These are phyloP conservation scores for Pelmatolapia mariae DNA, from an alignment of 2,113 vertebrate genomes.

Conservation along the genomic window DNA sequence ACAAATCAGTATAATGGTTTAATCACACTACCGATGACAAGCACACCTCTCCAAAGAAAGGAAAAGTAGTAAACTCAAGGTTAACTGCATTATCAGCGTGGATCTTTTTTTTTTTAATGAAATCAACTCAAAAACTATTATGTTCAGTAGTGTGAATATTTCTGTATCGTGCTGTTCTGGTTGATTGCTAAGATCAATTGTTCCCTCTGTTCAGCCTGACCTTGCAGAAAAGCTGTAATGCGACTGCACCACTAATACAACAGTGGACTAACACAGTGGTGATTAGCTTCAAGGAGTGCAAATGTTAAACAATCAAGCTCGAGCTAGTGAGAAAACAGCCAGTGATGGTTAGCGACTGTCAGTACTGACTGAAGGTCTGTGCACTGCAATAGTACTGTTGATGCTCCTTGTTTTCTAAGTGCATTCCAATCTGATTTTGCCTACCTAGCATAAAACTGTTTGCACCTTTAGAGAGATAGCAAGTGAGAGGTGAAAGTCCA, in stretches of 20 bases:
- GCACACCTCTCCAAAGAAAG: neutral
- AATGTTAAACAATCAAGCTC: neutral
- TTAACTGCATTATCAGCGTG: neutral
- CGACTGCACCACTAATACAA: neutral
- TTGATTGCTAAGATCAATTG: neutral
- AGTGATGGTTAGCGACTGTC: neutral
- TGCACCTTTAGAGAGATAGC: neutral
- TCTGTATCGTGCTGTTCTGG: neutral
- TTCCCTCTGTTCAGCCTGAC: neutral
- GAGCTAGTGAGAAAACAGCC: neutral
- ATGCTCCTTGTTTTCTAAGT: neutral
- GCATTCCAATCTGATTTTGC: neutral
- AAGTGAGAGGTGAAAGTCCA: neutral
- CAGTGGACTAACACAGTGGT: neutral
- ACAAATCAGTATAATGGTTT: neutral
- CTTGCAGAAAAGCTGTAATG: neutral
- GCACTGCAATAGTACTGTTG: neutral
- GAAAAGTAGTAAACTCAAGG: neutral
- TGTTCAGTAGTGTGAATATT: neutral
- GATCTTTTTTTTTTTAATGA: neutral
- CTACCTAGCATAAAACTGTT: neutral
- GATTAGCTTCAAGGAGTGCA: neutral
- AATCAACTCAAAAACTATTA: neutral
- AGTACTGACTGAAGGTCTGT: neutral
- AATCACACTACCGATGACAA: neutral